These are phyloP conservation scores for Acipenser ruthenus DNA, from an alignment of 2,797 vertebrate species.

Conservation along the genomic window DNA sequence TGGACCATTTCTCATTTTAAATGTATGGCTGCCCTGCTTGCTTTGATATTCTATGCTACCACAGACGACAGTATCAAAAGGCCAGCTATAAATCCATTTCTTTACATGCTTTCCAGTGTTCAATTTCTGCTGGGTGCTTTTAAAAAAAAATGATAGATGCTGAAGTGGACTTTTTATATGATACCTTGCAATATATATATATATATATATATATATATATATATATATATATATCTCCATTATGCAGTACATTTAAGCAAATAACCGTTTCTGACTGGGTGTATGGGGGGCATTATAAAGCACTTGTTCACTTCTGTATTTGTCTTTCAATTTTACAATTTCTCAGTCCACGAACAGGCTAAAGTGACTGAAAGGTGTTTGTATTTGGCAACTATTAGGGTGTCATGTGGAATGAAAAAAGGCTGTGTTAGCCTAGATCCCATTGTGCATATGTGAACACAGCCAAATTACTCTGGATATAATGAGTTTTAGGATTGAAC, in stretches of 20 bases:
- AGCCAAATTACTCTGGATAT: conserved; percentile 32
- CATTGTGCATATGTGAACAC: conserved; percentile 1
- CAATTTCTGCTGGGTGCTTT: conserved; percentile 36
- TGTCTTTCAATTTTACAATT: conserved; percentile 10
- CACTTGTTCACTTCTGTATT: not conserved
- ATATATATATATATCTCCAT: too few relatives aligned
- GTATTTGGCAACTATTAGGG: conserved; percentile 15
- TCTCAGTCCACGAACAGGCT: not conserved
- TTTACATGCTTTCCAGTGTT: conserved; percentile 32
- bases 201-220: too few relatives aligned
- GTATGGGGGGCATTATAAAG: too few relatives aligned
- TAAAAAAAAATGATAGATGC: too few relatives aligned
- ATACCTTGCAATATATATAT: too few relatives aligned
- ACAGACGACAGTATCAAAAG: conserved; percentile 38
- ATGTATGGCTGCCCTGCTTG: conserved; percentile 32
- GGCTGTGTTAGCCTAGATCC: not conserved
- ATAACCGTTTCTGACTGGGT: too few relatives aligned
- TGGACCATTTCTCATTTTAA: conserved; percentile 48
- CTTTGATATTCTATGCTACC: conserved; percentile 42
- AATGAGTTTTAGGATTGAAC: conserved; percentile 32
- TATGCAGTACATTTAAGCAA: too few relatives aligned
- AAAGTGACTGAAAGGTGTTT: conserved; percentile 14
- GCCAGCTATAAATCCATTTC: conserved; percentile 41
- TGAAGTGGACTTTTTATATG: too few relatives aligned
- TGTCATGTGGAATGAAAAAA: conserved; percentile 6